Conservation (phyloP, 1,140 invertebrate genomes). For the Tetramorium alpestre region DNA sequence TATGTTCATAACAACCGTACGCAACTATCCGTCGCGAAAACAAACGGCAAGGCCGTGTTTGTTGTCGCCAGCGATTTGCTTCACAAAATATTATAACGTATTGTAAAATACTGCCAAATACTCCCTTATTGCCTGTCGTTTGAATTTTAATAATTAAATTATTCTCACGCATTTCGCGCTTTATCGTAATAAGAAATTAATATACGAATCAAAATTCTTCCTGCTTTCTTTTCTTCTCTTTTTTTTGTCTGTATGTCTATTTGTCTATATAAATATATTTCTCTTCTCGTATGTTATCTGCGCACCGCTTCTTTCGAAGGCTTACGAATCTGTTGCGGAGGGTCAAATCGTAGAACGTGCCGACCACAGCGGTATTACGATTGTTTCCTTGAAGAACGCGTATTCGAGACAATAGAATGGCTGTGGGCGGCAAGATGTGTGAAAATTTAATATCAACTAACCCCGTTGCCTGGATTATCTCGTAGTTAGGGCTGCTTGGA, state of each 20-base stretch:
- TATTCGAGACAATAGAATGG: conserved; percentile 31
- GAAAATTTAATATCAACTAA: conserved; percentile 39
- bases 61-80: background rate
- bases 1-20: background rate
- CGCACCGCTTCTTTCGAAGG: conserved; percentile 28
- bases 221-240: background rate
- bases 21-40: background rate
- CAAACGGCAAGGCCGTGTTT: background rate
- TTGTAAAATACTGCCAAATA: background rate
- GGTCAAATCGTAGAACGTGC: conserved; percentile 22
- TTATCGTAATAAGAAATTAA: background rate
- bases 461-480: background rate
- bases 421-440: conserved; percentile 43
- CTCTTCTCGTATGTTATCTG: conserved; percentile 38
- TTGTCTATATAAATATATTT: background rate
- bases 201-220: conserved; percentile 5
- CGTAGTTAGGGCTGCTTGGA: background rate
- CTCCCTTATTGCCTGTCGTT: background rate
- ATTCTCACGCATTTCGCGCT: background rate
- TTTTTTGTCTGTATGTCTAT: background rate
- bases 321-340: background rate
- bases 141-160: background rate
- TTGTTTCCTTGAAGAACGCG: background rate
- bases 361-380: conserved; percentile 57
- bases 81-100: background rate